Evolutionary conservation across 2,888 invertebrate species (phyloP).

Genomic region (Anarsia innoxiella): DNA sequence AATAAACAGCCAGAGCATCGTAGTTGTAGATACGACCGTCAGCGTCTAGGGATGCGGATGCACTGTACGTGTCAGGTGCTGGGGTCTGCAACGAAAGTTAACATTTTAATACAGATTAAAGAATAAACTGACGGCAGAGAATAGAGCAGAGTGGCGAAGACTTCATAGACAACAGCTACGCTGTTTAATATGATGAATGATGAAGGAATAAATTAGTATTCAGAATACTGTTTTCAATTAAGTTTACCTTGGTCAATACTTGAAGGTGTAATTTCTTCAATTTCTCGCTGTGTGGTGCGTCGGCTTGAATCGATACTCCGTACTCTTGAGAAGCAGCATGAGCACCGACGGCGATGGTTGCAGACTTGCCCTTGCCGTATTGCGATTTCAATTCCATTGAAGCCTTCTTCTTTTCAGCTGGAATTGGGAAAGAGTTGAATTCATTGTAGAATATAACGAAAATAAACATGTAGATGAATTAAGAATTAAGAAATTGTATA

Average conservation of each 20-base stretch:
- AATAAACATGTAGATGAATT: too few species aligned
- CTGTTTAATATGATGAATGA: too few species aligned
- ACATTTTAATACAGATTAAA: too few species aligned
- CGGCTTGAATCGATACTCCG: slow-evolving; percentile 34
- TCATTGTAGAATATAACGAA: too few species aligned
- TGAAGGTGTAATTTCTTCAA: slow-evolving; percentile 65
- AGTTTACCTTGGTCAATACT: slow-evolving; percentile 59
- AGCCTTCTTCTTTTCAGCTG: slow-evolving; percentile 45
- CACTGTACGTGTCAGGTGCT: slow-evolving; percentile 47
- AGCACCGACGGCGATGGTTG: slow-evolving; percentile 52
- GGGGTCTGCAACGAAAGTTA: slow-evolving; percentile 48
- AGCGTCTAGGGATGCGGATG: slow-evolving; percentile 56
- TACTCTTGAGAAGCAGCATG: slow-evolving; percentile 36
- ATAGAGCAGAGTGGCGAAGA: too few species aligned
- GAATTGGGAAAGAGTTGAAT: slow-evolving; percentile 7
- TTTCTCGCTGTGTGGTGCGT: slow-evolving; percentile 62
- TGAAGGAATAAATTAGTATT: neutral
- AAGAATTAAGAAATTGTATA: too few species aligned
- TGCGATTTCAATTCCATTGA: slow-evolving; percentile 49
- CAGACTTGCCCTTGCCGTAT: slow-evolving; percentile 60
- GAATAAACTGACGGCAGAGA: too few species aligned
- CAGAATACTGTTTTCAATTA: neutral
- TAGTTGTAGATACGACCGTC: slow-evolving; percentile 76
- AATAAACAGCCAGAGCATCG: slow-evolving; percentile 68
- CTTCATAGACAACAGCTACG: too few species aligned